Evolutionary conservation across 2,888 invertebrate species (phyloP).

Genomic region (Agrotis ipsilon): DNA sequence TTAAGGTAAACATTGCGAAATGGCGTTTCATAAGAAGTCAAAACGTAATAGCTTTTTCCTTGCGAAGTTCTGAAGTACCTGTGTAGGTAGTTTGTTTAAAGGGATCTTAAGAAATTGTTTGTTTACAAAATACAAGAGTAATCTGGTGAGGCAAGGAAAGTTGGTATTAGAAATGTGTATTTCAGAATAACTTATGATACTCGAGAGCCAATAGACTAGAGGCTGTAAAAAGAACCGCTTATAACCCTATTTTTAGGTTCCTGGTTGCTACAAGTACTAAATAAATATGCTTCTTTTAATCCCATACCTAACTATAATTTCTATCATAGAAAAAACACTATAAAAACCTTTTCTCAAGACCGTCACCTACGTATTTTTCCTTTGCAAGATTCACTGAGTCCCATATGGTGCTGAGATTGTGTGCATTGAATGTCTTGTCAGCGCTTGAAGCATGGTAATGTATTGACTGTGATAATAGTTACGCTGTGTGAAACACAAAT

Average conservation of each 20-base stretch:
- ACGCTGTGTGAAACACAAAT: not conserved
- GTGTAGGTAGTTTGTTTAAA: slow-evolving; percentile 1
- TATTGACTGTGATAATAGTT: not conserved
- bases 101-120: slow-evolving; percentile 36
- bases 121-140: slow-evolving; percentile 49
- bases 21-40: slow-evolving; percentile 60
- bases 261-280: too few relatives aligned
- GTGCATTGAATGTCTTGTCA: slow-evolving; percentile 11
- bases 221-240: slow-evolving; percentile 66
- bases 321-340: too few relatives aligned
- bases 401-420: slow-evolving; percentile 27
- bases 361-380: slow-evolving; percentile 19
- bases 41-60: slow-evolving; percentile 58
- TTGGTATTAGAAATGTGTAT: slow-evolving; percentile 60
- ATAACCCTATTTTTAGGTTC: slow-evolving; percentile 64
- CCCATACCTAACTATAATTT: too few relatives aligned
- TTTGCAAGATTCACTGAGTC: slow-evolving; percentile 8
- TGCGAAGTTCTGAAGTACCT: slow-evolving; percentile 15
- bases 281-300: too few relatives aligned
- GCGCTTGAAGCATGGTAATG: not conserved
- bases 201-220: slow-evolving; percentile 52
- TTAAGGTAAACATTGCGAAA: slow-evolving; percentile 62
- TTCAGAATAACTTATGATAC: slow-evolving; percentile 57
- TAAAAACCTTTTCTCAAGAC: too few relatives aligned
- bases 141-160: slow-evolving; percentile 61